These are phyloP conservation scores for Brachyalestes nurse DNA, from an alignment of 2,797 vertebrate genomes.

Conservation along the genomic window DNA sequence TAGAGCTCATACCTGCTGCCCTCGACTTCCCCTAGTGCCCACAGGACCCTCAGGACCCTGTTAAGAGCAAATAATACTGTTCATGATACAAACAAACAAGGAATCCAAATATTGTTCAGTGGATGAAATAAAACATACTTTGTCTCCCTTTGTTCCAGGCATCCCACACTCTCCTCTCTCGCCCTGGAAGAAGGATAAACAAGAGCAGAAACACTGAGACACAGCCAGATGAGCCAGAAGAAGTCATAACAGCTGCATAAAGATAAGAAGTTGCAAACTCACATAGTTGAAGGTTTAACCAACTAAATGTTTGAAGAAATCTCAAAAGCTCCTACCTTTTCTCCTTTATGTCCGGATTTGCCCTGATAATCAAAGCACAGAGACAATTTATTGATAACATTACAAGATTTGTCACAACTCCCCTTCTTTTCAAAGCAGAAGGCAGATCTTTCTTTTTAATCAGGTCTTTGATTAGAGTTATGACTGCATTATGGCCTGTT, in stretches of 20 bases:
- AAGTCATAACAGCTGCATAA: not conserved
- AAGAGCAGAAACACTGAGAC: not conserved
- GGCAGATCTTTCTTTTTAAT: not conserved
- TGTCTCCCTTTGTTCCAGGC: constrained; percentile 89
- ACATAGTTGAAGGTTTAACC: constrained; percentile 3
- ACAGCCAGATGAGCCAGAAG: not conserved
- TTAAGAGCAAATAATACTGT: constrained; percentile 14
- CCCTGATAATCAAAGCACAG: constrained; percentile 78
- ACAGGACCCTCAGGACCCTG: constrained; percentile 86
- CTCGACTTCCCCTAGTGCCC: constrained; percentile 83
- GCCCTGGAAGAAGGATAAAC: constrained; percentile 75
- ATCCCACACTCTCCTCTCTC: constrained; percentile 90
- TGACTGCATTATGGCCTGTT: no score
- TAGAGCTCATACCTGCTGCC: constrained; percentile 78
- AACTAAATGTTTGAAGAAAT: not conserved
- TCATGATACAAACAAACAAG: not conserved
- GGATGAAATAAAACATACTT: constrained; percentile 69
- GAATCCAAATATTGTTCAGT: not conserved
- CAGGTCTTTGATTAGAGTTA: not conserved
- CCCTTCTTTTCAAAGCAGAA: not conserved
- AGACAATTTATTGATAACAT: constrained; percentile 3
- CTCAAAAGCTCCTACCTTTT: constrained; percentile 77
- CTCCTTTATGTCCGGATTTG: constrained; percentile 89
- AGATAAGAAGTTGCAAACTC: not conserved
- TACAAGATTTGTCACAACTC: not conserved